phyloP scores from a whole-genome alignment of 2,113 vertebrate genomes.

The Herpetotheres cachinnans region DNA sequence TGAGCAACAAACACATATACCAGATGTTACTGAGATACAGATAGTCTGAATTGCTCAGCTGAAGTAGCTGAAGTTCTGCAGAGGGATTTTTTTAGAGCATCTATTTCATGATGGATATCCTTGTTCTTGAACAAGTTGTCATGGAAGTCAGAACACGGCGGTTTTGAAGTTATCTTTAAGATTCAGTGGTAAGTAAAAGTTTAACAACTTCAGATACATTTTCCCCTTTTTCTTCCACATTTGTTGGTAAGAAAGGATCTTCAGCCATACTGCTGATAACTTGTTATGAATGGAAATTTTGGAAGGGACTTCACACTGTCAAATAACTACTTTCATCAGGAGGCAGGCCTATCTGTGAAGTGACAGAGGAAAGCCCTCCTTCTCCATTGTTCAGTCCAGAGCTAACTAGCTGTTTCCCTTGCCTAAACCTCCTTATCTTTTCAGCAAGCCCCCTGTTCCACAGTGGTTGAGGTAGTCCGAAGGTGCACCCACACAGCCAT shows the following conservation, averaged over 20 bases:
- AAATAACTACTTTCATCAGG: background rate
- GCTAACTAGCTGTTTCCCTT: background rate
- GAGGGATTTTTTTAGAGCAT: background rate
- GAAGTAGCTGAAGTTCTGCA: slow-evolving; percentile 26
- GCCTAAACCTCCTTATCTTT: background rate
- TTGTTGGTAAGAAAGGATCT: background rate
- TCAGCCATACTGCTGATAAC: background rate
- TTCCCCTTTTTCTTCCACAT: background rate
- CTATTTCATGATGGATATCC: background rate
- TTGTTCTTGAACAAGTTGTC: background rate
- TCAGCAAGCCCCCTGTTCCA: background rate
- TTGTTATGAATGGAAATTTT: background rate
- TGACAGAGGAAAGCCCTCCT: background rate
- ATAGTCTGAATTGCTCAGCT: slow-evolving; percentile 37
- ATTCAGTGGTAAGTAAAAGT: background rate
- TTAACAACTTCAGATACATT: background rate
- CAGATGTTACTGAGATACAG: slow-evolving; percentile 57
- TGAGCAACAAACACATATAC: slow-evolving; percentile 28
- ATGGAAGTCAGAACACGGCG: background rate
- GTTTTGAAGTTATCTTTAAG: background rate
- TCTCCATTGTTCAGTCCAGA: background rate
- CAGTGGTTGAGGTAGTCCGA: background rate
- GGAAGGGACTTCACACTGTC: background rate
- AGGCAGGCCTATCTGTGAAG: background rate
- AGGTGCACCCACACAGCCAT: background rate